Base-by-base conservation (phyloP, 2,888 invertebrate species). In the Tuberolachnus salignus region DNA sequence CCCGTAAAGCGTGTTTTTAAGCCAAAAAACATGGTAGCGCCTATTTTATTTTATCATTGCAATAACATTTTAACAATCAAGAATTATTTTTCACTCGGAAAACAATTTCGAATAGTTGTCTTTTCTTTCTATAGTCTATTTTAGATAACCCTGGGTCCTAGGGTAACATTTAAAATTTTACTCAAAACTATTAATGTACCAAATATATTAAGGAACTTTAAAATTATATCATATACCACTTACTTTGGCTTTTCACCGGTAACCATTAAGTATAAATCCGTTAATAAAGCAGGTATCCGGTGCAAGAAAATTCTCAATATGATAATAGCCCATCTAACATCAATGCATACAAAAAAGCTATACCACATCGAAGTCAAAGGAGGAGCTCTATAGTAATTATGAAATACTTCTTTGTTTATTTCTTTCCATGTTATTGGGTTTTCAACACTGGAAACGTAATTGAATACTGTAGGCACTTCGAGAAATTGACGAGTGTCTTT, bases 221-320 rank as follows among this genome's bases (percentile, higher is more conserved):
- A 34, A 34, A 34, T 34, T 34, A 34, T 4, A 34, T 34, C 3
- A 34, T 34, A 4, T 34, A 8, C 26, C 4, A 44, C 44, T 46
- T 46, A 71, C 71, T 46, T 71, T 4, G 71, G 23, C 3, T 23
- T 59, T 59, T 71, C 59, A 6, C 71, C 46, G 11, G 1, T 46
- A 2, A 59, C 1, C 10, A 71, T 16, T 21, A 44, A 46, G 0
- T n/a, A 16, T 0, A 44, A 23, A 19, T 59, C 55, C 19, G 26
- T 11, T 1, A 71, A 14, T 11, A n/a, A 16, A 1, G 57, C 71
- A 4, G 71, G 71, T 59, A 59, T 59, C 23, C 59, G 11, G 23
- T 71, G 71, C 10, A 71, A 46, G 0, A 44, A 23, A 51, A 51
- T n/a, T 26, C 11, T 49, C 51, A 51, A 67, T 1, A 67, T 11